Base-by-base conservation (phyloP, 2,888 invertebrate genomes). In the Chymomyza amoena region DNA sequence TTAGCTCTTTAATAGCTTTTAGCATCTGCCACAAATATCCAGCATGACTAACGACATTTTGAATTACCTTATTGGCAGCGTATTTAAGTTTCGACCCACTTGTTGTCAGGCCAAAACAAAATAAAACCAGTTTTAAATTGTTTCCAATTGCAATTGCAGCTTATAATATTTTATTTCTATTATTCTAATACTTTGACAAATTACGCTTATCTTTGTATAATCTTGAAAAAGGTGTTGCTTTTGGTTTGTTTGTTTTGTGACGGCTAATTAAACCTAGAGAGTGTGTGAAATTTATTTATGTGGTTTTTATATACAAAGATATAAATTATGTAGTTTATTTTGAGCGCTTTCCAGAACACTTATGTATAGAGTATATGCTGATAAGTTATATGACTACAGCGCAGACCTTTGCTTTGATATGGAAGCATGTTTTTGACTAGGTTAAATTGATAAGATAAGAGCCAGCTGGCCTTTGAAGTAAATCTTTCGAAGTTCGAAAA, bases 1-100 rank as follows among this genome's bases (percentile, higher is more conserved):
- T 45, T 13, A 32, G 0, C 39, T 45, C 13, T 4, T 13, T 13
- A 13, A 13, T 0, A 10, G 39, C 13, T 45, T 45, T 45, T 13
- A 7, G 39, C 39, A 10, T 13, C 13, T 45, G 39, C 13, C 39
- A 45, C 13, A 45, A 10, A 45, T 45, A 13, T 45, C 39, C 39
- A 45, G 66, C 65, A 60, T 70, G 68, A 80, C 68, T 76, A 85
- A 87, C 85, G 72, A 63, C 73, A 76, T 70, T 76, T 85, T 83
- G 71, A 83, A 1, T 85, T 73, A 81, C 71, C 75, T 69, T 71
- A 72, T 81, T 81, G 73, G 72, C 75, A 66, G 68, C 69, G 61
- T 70, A 84, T 74, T 70, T 73, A 69, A 36, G 13, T 45, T 13
- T 45, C 39, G 39, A 45, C 39, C 39, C 39, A 45, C 39, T 45